These are phyloP conservation scores for Mesembrinibis cayennensis DNA, from an alignment of 2,113 vertebrate species.

Conservation along the genomic window DNA sequence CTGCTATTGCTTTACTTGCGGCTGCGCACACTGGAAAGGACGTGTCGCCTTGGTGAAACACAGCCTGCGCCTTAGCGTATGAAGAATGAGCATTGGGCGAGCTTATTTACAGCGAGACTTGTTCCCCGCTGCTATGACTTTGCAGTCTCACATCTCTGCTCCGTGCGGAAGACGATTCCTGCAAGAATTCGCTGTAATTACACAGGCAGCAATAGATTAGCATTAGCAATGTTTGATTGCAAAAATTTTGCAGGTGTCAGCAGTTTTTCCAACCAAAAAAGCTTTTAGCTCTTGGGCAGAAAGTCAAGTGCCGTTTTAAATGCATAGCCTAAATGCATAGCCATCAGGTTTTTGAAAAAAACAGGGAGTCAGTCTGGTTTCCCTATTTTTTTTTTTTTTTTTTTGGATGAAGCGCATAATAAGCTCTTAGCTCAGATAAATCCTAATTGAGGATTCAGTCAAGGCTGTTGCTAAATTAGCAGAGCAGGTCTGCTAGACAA, in stretches of 20 bases:
- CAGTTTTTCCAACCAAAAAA: slow-evolving; percentile 44
- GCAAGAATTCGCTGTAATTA: neutral
- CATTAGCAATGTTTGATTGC: neutral
- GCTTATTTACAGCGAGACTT: neutral
- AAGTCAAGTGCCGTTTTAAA: slow-evolving; percentile 48
- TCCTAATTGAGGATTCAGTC: slow-evolving; percentile 46
- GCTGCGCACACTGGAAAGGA: accelerated
- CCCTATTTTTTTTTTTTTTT: neutral
- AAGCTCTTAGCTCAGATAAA: slow-evolving; percentile 45
- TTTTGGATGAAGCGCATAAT: neutral
- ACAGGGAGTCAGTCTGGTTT: neutral
- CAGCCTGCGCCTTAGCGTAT: accelerated
- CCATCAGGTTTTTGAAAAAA: neutral
- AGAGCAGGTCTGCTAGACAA: slow-evolving; percentile 29
- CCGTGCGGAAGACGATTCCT: neutral
- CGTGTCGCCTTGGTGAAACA: accelerated
- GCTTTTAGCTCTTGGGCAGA: slow-evolving; percentile 54
- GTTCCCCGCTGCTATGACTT: neutral
- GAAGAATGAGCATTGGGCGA: neutral
- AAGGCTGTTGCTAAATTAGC: slow-evolving; percentile 34
- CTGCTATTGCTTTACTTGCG: neutral
- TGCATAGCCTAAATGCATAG: neutral
- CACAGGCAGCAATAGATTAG: neutral
- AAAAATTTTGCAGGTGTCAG: neutral
- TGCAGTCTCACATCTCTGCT: neutral